These are phyloP conservation scores for Montipora capricornis DNA, from an alignment of 64 coral and sea anemone genomes.

Conservation along the genomic window DNA sequence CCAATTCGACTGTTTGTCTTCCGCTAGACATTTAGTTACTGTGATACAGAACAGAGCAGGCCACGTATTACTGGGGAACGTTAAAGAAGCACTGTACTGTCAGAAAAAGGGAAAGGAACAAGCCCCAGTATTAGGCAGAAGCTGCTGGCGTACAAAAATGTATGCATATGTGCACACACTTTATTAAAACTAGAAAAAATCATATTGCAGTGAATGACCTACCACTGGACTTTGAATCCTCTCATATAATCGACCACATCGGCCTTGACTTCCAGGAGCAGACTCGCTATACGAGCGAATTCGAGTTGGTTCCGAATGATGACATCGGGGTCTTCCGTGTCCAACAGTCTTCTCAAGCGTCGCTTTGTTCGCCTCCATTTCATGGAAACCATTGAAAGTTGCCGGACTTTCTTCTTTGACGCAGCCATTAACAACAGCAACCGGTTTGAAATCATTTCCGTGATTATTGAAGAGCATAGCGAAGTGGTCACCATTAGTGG, in stretches of 20 bases:
- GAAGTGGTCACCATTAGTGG: neutral
- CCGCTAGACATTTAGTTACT: too few relatives aligned
- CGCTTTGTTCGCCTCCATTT: neutral
- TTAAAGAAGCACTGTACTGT: too few relatives aligned
- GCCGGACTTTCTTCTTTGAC: neutral
- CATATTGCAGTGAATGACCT: neutral
- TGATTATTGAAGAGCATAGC: neutral
- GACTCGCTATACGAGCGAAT: neutral
- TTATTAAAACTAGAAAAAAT: too few relatives aligned
- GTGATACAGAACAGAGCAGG: too few relatives aligned
- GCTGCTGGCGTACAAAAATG: too few relatives aligned
- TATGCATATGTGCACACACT: too few relatives aligned
- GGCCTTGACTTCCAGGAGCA: neutral
- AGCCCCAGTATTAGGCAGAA: too few relatives aligned
- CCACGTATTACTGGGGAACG: too few relatives aligned
- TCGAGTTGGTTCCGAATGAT: neutral
- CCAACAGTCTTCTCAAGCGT: slow-evolving; percentile 23
- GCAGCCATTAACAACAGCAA: neutral
- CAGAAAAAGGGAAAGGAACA: too few relatives aligned
- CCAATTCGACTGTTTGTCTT: too few relatives aligned
- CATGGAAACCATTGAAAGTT: slow-evolving; percentile 11
- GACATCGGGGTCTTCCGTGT: slow-evolving; percentile 3
- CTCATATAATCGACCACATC: neutral
- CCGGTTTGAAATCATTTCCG: neutral
- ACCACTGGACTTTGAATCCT: neutral